Evolutionary conservation across 1,140 invertebrate species (phyloP).

Genomic region (Brachionus calyciflorus): DNA sequence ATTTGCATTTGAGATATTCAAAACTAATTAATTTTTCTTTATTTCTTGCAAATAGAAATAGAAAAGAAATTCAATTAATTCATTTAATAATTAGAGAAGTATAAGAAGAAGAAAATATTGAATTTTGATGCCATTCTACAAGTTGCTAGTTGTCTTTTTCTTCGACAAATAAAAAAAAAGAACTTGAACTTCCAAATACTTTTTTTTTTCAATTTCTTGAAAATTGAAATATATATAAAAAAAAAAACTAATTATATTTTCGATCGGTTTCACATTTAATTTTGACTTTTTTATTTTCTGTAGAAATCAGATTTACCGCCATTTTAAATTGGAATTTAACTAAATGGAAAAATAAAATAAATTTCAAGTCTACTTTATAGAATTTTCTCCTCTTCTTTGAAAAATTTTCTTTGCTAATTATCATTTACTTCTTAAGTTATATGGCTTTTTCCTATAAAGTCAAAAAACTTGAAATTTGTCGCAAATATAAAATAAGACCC

Average conservation of each 20-base stretch:
- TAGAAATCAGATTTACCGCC: conserved; percentile 16
- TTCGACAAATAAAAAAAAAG: no score
- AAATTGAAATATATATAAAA: neutral
- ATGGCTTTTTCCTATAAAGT: conserved; percentile 20
- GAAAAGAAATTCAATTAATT: conserved; percentile 38
- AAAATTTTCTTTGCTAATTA: conserved; percentile 30
- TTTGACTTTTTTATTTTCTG: no score
- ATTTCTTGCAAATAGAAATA: neutral
- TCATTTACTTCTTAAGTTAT: neutral
- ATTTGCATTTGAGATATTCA: conserved; percentile 30
- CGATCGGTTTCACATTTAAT: conserved; percentile 30
- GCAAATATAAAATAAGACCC: neutral
- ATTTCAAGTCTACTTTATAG: neutral
- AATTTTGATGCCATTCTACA: conserved; percentile 10
- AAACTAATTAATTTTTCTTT: conserved; percentile 34
- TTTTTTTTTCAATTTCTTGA: neutral
- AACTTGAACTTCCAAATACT: neutral
- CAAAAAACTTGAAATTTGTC: conserved; percentile 22
- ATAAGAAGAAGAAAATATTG: neutral
- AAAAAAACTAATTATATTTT: conserved; percentile 38
- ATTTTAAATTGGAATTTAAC: conserved; percentile 10
- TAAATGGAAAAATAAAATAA: conserved; percentile 16
- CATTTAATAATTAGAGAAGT: conserved; percentile 5
- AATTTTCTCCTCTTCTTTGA: neutral
- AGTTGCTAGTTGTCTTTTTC: conserved; percentile 15